phyloP scores from a whole-genome alignment of 2,888 invertebrate genomes.

The Drosophila infuscata region DNA sequence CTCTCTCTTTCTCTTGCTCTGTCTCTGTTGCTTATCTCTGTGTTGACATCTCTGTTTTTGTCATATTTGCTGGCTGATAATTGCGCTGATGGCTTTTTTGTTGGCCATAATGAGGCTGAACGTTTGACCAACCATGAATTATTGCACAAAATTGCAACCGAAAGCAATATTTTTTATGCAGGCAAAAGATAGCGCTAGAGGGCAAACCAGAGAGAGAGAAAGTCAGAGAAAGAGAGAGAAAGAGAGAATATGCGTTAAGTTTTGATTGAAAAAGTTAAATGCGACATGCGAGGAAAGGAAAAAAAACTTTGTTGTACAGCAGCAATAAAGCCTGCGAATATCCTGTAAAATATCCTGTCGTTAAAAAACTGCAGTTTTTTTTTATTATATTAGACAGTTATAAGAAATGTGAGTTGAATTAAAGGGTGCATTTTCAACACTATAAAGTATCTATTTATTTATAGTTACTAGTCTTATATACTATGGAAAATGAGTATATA shows the following conservation, averaged over 20 bases:
- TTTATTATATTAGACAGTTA: background rate
- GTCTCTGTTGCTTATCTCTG: background rate
- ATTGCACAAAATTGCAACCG: slow-evolving; percentile 51
- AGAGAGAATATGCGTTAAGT: slow-evolving; percentile 16
- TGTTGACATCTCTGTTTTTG: slow-evolving; percentile 42
- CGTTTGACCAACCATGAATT: slow-evolving; percentile 62
- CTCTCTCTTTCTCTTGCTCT: background rate
- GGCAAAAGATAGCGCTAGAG: background rate
- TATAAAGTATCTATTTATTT: background rate
- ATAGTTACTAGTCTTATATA: background rate
- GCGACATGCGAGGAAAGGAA: slow-evolving; percentile 20
- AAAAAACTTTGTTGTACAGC: slow-evolving; percentile 38
- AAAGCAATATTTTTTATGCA: slow-evolving; percentile 38
- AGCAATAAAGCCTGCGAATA: slow-evolving; percentile 10
- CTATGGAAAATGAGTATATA: too few relatives aligned
- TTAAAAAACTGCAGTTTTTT: background rate
- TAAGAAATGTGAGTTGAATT: background rate
- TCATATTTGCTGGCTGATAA: slow-evolving; percentile 55
- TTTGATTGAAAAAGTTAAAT: slow-evolving; percentile 66
- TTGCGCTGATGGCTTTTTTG: slow-evolving; percentile 52
- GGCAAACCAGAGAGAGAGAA: background rate
- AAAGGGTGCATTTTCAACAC: background rate
- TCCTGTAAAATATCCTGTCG: slow-evolving; percentile 11
- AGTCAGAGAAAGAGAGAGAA: background rate
- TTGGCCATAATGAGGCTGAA: slow-evolving; percentile 52